Base-by-base conservation (phyloP, 2,113 vertebrate genomes). In the Physeter macrocephalus region DNA sequence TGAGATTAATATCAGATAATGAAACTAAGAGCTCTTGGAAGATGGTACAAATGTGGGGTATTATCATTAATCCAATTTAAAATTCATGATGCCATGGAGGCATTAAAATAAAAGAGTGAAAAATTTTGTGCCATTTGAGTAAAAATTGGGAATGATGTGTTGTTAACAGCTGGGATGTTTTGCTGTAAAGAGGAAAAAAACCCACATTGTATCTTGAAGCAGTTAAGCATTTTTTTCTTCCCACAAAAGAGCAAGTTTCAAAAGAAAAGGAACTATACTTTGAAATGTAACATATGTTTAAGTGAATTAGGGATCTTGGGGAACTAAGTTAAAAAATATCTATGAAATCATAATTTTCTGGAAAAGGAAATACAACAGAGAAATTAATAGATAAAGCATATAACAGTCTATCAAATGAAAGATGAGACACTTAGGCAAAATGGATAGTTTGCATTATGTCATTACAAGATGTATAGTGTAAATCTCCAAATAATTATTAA, bases 401-500 rank as follows among this genome's bases (percentile, higher is more conserved):
- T 27, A 80, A 93, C 64, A 52, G 61, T 10, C 6, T 39, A 91
- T n/a, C 31, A 91, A 66, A 31, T 77, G 25, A 90, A 94, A 89
- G 52, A 80, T 3, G 2, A 18, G 13, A 71, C 1, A 59, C 7
- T 71, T 34, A 93, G 17, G 7, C 4, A 75, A 89, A 52, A 17
- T 15, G 96, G 7, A 52, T 57, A 41, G 5, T 43, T 78, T 59
- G 18, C 20, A 80, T 69, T 81, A 88, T 69, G 59, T 8, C 36
- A 72, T 77, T 84, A 21, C 34, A 92, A 49, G 10, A 88, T 54
- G 12, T 81, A 43, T 46, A 57, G 83, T 31, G 23, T 59, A 77
- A 78, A 71, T 66, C 21, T 86, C 23, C n/a, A 96, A 97, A 49
- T 57, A 77, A 75, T 93, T 90, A 36, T 94, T 88, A 61, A 83